Percentiles rank a stretch among this genome's conserved stretches.
Evolutionary conservation across 2,888 invertebrate species (phyloP).

Genomic region (Thyatira batis): DNA sequence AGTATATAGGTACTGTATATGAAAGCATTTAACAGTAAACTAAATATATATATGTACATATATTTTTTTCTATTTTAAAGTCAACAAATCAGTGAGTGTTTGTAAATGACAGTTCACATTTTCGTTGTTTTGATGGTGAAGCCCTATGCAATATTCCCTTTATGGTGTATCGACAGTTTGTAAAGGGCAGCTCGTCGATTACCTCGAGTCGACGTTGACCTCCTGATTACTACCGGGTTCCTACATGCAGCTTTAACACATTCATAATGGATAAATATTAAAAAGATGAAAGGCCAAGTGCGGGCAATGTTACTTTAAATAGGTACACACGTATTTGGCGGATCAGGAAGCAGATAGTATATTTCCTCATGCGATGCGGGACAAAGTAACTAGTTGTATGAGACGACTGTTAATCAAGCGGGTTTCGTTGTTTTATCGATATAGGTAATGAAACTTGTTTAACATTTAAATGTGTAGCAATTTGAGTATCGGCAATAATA

Average conservation of each 20-base stretch:
- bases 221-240: constrained; percentile 69
- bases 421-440: constrained; percentile 1
- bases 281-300: constrained; percentile 63
- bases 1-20: too few relatives aligned
- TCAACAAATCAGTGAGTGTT: not conserved
- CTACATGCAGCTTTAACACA: constrained; percentile 31
- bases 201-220: constrained; percentile 57
- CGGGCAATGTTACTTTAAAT: constrained; percentile 46
- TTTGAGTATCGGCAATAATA: too few relatives aligned
- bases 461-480: not conserved
- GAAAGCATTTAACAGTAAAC: too few relatives aligned
- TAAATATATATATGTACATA: too few relatives aligned
- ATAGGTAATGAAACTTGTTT: not conserved
- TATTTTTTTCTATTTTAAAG: not conserved
- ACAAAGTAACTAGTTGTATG: constrained; percentile 1
- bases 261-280: constrained; percentile 55
- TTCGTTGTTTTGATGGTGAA: constrained; percentile 23
- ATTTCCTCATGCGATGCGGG: constrained; percentile 41
- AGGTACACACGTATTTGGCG: constrained; percentile 48
- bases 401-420: not conserved
- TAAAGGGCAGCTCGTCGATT: constrained; percentile 63
- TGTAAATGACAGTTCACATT: constrained; percentile 1
- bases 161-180: constrained; percentile 48
- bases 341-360: constrained; percentile 52
- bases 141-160: constrained; percentile 41